Base-by-base conservation (phyloP, 2,797 vertebrate genomes). In the Pipistrellus pipistrellus region DNA sequence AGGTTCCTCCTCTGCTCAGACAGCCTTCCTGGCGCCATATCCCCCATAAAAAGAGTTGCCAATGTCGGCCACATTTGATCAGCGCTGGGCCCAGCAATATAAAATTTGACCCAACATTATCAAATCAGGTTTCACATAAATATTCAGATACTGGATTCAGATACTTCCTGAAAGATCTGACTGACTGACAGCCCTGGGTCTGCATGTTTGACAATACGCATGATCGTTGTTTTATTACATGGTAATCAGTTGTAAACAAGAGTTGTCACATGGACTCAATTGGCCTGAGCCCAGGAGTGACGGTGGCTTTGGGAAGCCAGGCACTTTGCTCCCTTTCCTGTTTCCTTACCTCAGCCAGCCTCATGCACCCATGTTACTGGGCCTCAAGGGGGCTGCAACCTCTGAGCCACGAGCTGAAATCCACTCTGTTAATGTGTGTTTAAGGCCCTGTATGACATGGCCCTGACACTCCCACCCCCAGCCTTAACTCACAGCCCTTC, bases 291-390 rank as follows among this genome's bases (percentile, higher is more conserved):
- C 30, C n/a, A 30, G 18, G 3, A 44, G 71, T 6, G 41, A n/a
- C 73, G 0, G 0, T 14, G 4, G 0, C 69, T 51, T 1, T 27
- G 30, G n/a, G 55, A 21, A 35, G 15, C 0, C 41, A 12, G 35
- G 25, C 1, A 2, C 25, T n/a, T 41, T 23, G 32, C 18, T 15
- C 10, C 4, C 64, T 8, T n/a, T 21, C 7, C 10, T 17, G 0
- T 48, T n/a, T 35, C 30, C 55, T 32, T 5, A 8, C 1, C 8
- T 18, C 0, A 0, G 13, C 51, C 88, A 55, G 44, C 44, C 68
- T n/a, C 35, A 0, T 0, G 51, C n/a, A 46, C 13, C 18, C 3
- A 5, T 3, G 6, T 3, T 15, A 5, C 48, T 35, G 30, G 2
- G n/a, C 23, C 57, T 0, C 12, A 53, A 69, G 7, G 30, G 3